These are phyloP conservation scores for Epinephelus moara DNA, from an alignment of 2,113 vertebrate species.

Conservation along the genomic window DNA sequence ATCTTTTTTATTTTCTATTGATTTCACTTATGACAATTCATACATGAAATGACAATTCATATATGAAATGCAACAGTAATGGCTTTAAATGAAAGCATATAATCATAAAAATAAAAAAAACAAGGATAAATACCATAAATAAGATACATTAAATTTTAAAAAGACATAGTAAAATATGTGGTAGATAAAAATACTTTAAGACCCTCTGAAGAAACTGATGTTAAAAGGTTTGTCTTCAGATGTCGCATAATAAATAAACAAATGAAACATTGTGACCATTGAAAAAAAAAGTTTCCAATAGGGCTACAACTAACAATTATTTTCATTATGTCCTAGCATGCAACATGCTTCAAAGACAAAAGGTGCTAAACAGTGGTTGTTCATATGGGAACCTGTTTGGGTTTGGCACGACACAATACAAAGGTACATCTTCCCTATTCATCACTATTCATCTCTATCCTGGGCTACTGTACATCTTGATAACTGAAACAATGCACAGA, in stretches of 20 bases:
- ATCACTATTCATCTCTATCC: no score
- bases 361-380: no score
- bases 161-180: background rate
- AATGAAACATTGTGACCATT: background rate
- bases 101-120: background rate
- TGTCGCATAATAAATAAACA: background rate
- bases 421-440: no score
- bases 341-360: background rate
- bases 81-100: background rate
- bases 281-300: background rate
- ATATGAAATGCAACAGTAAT: background rate
- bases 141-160: background rate
- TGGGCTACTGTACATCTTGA: no score
- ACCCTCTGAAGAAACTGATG: background rate
- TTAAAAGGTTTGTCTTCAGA: background rate
- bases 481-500: no score
- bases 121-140: background rate
- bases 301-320: background rate
- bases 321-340: background rate
- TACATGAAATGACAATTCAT: background rate
- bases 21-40: no score
- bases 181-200: background rate
- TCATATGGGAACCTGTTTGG: no score
- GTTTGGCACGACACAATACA: no score
- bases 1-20: no score